Evolutionary conservation across 1,140 invertebrate species (phyloP).

Genomic region (Drosophila setifemur): DNA sequence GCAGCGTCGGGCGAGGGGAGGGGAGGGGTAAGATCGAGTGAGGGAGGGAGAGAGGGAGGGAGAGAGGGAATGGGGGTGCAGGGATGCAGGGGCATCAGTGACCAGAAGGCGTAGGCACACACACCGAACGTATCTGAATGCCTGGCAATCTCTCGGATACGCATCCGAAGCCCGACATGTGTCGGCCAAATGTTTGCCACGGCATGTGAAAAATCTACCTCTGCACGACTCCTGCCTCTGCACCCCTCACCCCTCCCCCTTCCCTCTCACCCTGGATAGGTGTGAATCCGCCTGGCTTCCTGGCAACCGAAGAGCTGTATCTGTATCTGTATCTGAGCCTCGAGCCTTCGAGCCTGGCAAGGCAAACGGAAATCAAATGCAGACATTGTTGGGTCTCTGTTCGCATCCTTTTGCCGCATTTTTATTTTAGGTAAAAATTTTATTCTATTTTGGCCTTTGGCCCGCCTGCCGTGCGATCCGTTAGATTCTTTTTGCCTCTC

Average conservation of each 20-base stretch:
- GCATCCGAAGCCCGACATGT: constrained; percentile 49
- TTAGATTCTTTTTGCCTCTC: constrained; percentile 3
- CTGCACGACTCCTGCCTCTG: too few relatives aligned
- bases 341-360: constrained; percentile 29
- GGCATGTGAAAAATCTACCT: constrained; percentile 75
- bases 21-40: not conserved
- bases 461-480: constrained; percentile 53
- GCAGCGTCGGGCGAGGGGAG: too few relatives aligned
- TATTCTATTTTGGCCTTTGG: constrained; percentile 69
- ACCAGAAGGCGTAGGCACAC: constrained; percentile 74
- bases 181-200: constrained; percentile 79
- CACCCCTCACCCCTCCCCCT: not conserved
- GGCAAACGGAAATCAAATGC: constrained; percentile 74
- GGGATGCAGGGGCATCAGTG: constrained; percentile 58
- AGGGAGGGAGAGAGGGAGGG: not conserved
- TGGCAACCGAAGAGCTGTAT: not conserved
- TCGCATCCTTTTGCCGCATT: constrained; percentile 56
- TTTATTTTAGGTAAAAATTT: constrained; percentile 79
- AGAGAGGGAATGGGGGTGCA: not conserved
- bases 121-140: constrained; percentile 21
- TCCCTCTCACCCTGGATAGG: constrained; percentile 13
- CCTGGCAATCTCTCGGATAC: constrained; percentile 58
- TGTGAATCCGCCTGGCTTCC: constrained; percentile 56
- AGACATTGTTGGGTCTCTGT: constrained; percentile 51
- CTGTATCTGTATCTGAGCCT: constrained; percentile 26